Evolutionary conservation across 2,113 vertebrate species (phyloP).

Genomic region (Thalassarche chlororhynchos): DNA sequence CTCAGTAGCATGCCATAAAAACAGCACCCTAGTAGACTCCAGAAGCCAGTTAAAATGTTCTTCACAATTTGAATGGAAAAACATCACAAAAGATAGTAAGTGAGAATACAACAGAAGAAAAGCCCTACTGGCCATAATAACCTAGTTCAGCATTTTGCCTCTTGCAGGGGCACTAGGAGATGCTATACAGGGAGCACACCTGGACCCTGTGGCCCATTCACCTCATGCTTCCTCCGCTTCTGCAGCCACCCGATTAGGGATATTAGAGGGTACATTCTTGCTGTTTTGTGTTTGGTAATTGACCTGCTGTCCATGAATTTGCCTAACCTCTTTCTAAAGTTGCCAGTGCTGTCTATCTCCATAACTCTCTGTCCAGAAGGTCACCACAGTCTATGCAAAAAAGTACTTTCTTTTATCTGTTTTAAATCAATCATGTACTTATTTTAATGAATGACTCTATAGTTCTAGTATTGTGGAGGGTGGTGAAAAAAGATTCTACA

Average conservation of each 20-base stretch:
- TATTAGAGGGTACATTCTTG: background rate
- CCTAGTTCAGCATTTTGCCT: background rate
- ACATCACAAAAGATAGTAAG: background rate
- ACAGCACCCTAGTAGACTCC: background rate
- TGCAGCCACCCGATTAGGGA: background rate
- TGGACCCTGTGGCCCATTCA: background rate
- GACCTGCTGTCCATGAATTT: background rate
- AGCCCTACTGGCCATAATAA: background rate
- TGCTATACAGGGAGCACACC: background rate
- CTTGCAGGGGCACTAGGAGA: background rate
- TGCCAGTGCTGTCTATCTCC: background rate
- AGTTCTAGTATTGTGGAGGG: background rate
- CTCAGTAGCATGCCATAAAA: background rate
- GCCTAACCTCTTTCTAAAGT: background rate
- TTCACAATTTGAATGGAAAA: background rate
- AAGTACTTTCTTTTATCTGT: background rate
- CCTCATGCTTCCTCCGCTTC: background rate
- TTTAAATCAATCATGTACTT: background rate
- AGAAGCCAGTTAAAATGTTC: background rate
- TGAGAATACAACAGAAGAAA: background rate
- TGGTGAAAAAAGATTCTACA: background rate
- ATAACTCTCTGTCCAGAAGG: background rate
- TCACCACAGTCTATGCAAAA: background rate
- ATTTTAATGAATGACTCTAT: background rate
- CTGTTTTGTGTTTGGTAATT: background rate